Evolutionary conservation across 1,140 invertebrate species (phyloP).

Genomic region (Drosophila truncata): DNA sequence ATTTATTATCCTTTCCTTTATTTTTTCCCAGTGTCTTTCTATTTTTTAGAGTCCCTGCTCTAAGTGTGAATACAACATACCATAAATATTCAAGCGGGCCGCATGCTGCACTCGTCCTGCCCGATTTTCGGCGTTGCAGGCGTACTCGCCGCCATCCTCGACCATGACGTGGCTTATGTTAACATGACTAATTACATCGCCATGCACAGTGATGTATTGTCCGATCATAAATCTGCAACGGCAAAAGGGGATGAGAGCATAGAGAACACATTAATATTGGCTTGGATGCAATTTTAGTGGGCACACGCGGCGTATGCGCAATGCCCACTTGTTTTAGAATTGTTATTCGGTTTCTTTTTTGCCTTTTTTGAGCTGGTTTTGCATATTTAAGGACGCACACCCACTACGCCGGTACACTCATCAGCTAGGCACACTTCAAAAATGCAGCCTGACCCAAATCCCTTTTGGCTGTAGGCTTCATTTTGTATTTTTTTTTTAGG

Average conservation of each 20-base stretch:
- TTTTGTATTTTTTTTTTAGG: slow-evolving; percentile 53
- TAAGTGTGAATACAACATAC: slow-evolving; percentile 86
- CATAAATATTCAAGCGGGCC: slow-evolving; percentile 94
- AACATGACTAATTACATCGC: slow-evolving; percentile 94
- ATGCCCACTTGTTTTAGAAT: slow-evolving; percentile 52
- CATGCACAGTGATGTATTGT: slow-evolving; percentile 92
- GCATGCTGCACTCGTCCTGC: slow-evolving; percentile 91
- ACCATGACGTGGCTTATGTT: slow-evolving; percentile 94
- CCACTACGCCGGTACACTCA: slow-evolving; percentile 31
- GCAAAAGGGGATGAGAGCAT: slow-evolving; percentile 34
- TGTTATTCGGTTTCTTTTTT: slow-evolving; percentile 41
- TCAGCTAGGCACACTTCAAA: slow-evolving; percentile 69
- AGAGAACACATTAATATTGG: slow-evolving; percentile 67
- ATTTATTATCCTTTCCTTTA: not conserved
- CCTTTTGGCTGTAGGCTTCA: slow-evolving; percentile 72
- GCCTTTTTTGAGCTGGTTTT: slow-evolving; percentile 29
- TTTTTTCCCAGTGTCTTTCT: slow-evolving; percentile 4
- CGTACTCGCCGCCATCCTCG: slow-evolving; percentile 95
- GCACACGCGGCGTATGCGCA: slow-evolving; percentile 61
- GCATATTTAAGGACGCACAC: slow-evolving; percentile 59
- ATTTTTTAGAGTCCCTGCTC: slow-evolving; percentile 8
- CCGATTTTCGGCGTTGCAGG: slow-evolving; percentile 92
- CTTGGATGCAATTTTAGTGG: slow-evolving; percentile 43
- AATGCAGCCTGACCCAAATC: slow-evolving; percentile 80
- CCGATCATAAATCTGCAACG: slow-evolving; percentile 91